These are phyloP conservation scores for Eubucco bourcierii DNA, from an alignment of 2,113 vertebrate species.

Conservation along the genomic window DNA sequence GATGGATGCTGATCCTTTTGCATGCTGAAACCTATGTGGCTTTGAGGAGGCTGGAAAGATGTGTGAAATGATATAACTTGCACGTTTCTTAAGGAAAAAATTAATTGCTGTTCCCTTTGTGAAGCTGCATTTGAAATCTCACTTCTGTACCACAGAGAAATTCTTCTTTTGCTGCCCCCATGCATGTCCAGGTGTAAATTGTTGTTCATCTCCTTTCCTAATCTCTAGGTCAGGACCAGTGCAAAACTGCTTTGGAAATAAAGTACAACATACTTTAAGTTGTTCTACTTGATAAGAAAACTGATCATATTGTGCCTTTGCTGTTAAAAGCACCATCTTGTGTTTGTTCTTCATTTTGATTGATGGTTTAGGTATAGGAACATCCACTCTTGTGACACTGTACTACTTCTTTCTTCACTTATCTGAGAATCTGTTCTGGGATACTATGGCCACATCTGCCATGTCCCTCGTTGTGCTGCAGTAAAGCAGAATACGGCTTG, in stretches of 20 bases:
- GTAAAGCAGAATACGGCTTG: neutral
- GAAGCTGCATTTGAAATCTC: neutral
- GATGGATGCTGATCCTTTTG: neutral
- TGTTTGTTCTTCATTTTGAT: neutral
- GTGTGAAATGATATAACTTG: neutral
- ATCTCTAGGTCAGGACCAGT: neutral
- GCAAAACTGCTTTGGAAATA: neutral
- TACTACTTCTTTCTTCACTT: neutral
- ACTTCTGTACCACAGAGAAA: neutral
- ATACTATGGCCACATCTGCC: neutral
- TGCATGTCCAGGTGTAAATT: neutral
- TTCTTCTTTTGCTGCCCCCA: neutral
- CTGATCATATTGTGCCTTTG: neutral
- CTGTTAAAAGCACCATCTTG: neutral
- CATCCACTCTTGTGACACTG: neutral
- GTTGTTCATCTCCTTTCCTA: neutral
- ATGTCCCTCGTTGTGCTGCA: neutral
- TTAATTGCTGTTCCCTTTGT: neutral
- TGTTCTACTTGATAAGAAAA: neutral
- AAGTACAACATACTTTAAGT: neutral
- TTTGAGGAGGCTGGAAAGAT: neutral
- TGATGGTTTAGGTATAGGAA: neutral
- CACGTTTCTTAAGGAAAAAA: neutral
- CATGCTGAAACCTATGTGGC: neutral
- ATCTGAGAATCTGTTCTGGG: constrained; percentile 8